These are phyloP conservation scores for Chydorus sphaericus DNA, from an alignment of 2,888 invertebrate genomes.

Conservation along the genomic window DNA sequence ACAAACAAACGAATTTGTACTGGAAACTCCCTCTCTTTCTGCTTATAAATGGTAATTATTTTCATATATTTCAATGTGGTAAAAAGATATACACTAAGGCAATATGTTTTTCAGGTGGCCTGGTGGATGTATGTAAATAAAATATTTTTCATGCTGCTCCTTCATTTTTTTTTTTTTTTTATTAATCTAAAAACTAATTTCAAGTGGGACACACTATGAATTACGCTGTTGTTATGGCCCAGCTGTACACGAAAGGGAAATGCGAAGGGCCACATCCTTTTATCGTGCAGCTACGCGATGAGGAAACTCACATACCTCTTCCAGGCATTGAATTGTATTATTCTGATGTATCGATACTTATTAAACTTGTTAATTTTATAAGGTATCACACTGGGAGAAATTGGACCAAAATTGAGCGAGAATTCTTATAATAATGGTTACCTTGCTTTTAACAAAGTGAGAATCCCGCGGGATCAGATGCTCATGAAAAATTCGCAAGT, in stretches of 20 bases:
- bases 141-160: neutral
- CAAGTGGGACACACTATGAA: slow-evolving; percentile 87
- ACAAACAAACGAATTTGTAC: slow-evolving; percentile 62
- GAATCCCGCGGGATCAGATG: slow-evolving; percentile 78
- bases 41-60: slow-evolving; percentile 72
- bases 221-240: slow-evolving; percentile 83
- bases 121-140: slow-evolving; percentile 42
- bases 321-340: slow-evolving; percentile 36
- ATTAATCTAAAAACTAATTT: neutral
- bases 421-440: slow-evolving; percentile 86
- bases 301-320: slow-evolving; percentile 72
- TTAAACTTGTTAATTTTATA: slow-evolving; percentile 41
- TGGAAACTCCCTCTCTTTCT: slow-evolving; percentile 73
- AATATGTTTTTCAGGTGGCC: slow-evolving; percentile 51
- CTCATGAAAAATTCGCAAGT: slow-evolving; percentile 88
- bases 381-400: slow-evolving; percentile 81
- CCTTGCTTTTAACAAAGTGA: slow-evolving; percentile 68
- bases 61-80: neutral
- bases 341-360: too few species aligned
- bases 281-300: slow-evolving; percentile 76
- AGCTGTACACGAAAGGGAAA: slow-evolving; percentile 65
- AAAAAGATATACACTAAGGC: neutral
- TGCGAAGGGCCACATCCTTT: slow-evolving; percentile 85
- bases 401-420: slow-evolving; percentile 88
- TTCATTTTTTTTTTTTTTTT: neutral